These are phyloP conservation scores for Anas platyrhynchos DNA, from an alignment of 2,113 vertebrate species.

Conservation along the genomic window DNA sequence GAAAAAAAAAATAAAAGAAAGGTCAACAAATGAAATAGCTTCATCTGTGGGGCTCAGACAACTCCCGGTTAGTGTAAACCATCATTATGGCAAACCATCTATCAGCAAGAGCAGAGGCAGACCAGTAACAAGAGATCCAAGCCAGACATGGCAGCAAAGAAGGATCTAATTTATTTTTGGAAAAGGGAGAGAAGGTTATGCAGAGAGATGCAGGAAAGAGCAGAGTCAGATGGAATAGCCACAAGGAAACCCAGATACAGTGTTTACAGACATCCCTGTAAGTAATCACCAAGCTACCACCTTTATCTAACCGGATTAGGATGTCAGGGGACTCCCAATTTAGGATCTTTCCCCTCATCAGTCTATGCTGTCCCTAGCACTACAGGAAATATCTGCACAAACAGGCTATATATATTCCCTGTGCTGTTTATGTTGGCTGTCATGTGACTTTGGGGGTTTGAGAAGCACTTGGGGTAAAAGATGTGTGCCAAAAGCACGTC, in stretches of 20 bases:
- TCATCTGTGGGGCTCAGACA: not conserved
- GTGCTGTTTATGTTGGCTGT: conserved; percentile 13
- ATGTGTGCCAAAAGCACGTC: not conserved
- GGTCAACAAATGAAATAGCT: not conserved
- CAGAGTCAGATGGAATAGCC: not conserved
- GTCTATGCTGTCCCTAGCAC: not conserved
- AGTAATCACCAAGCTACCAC: not conserved
- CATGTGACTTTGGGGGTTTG: not conserved
- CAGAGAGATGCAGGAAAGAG: conserved; percentile 19
- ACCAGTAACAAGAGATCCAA: not conserved
- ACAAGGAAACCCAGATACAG: conserved; percentile 18
- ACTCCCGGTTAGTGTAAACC: not conserved
- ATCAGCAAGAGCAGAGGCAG: conserved; percentile 7
- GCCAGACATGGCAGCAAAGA: not conserved
- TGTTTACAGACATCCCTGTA: conserved; percentile 26
- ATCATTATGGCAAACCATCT: not conserved
- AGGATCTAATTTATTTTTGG: conserved; percentile 11
- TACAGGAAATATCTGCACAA: conserved; percentile 52
- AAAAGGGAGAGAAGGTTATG: conserved; percentile 28
- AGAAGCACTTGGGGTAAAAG: not conserved
- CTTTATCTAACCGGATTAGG: not conserved
- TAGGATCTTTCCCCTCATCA: conserved; percentile 47
- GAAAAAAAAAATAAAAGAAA: not conserved
- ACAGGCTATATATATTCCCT: conserved; percentile 57
- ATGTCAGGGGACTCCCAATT: conserved; percentile 7